A percentile compares a stretch with the other conserved stretches of the same genome.
phyloP scores from a whole-genome alignment of 1,140 invertebrate species.

The Geopemphigus sp. region DNA sequence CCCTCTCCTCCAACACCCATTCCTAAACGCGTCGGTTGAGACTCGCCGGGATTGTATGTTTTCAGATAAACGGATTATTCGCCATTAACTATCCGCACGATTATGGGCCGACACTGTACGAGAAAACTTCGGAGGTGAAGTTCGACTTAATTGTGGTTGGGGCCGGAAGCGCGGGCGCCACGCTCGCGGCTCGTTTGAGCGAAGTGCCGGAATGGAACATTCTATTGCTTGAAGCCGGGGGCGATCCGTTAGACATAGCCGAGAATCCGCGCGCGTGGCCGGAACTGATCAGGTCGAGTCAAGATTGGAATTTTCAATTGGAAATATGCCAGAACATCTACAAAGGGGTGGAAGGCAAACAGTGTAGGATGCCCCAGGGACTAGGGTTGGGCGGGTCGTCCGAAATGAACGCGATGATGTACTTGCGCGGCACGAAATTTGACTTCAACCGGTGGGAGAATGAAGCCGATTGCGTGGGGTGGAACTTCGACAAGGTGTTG shows the following conservation, averaged over 20 bases:
- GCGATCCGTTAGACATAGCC: slow-evolving; percentile 60
- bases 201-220: slow-evolving; percentile 62
- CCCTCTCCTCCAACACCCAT: too few species aligned
- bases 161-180: slow-evolving; percentile 60
- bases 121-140: too few species aligned
- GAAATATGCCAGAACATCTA: slow-evolving; percentile 2
- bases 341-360: slow-evolving; percentile 50
- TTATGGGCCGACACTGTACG: too few species aligned
- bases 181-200: slow-evolving; percentile 60
- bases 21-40: too few species aligned
- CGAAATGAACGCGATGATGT: slow-evolving; percentile 65
- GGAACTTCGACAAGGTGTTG: slow-evolving; percentile 65
- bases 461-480: slow-evolving; percentile 57
- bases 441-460: slow-evolving; percentile 64
- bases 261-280: too few species aligned
- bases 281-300: slow-evolving; percentile 52
- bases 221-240: slow-evolving; percentile 61
- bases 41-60: too few species aligned
- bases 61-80: too few species aligned
- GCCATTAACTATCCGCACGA: too few species aligned
- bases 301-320: neutral
- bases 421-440: slow-evolving; percentile 61
- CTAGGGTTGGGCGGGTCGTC: slow-evolving; percentile 67
- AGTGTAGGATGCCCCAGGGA: slow-evolving; percentile 52
- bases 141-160: slow-evolving; percentile 57